Evolutionary conservation across 1,140 invertebrate species (phyloP), one percentile per base, ranked within the genome.

Genomic region (Leptopilina clavipes): DNA sequence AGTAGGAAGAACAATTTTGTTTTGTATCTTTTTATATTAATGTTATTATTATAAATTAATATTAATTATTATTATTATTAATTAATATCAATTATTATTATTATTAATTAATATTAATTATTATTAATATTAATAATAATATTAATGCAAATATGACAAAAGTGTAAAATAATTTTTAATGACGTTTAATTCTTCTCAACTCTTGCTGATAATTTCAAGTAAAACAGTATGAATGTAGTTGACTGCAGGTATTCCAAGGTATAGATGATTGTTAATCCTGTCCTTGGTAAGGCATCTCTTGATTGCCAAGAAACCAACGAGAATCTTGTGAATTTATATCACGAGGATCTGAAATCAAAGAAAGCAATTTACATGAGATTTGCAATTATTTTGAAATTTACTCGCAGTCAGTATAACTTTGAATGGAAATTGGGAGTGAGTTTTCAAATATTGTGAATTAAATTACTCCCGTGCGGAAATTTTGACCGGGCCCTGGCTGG

Each of bases 301-400:
- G 48, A 52, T 52, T 52, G 48, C 12, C 48, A 52, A 17, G 48
- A n/a, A 52, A 10, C 44, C 44, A 31, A 48, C 44, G n/a, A 48
- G 44, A 48, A 48, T 48, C 44, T 48, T 48, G 44, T 48, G n/a
- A 48, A 48, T 52, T 52, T 52, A 52, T 52, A 17, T 52, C 48
- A 0, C 5, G 48, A 17, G 12, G n/a, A 52, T 52, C 48, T 52
- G 48, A 17, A 52, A 52, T 52, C 48, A 52, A n/a, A 52, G 44
- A 52, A 52, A 52, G 48, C n/a, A 52, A 52, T 52, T 52, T 52
- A 52, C 14, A 52, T 52, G 14, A 52, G 48, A 52, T 52, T 52
- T 52, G 12, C 48, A 52, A 52, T 52, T 52, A 52, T 52, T 17
- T 52, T 52, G 14, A 17, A 52, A 52, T 52, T n/a, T n/a, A 52